A percentile compares a stretch with the other conserved stretches of the same genome.
phyloP scores from a whole-genome alignment of 2,113 vertebrate genomes.

The Spheniscus mendiculus region DNA sequence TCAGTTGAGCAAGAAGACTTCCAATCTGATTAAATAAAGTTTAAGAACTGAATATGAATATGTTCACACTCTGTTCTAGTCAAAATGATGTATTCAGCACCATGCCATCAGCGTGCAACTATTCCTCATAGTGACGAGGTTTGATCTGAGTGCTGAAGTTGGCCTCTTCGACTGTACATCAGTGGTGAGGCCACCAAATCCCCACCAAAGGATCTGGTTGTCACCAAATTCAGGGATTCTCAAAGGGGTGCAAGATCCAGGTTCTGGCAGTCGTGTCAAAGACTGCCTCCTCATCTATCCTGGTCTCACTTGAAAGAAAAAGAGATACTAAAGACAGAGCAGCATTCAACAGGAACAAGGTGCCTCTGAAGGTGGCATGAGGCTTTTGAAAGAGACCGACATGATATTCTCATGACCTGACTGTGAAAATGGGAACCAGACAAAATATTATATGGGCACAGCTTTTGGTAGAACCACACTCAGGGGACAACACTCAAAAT shows the following conservation, averaged over 20 bases:
- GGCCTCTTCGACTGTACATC: background rate
- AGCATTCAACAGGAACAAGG: background rate
- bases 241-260: background rate
- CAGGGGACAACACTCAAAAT: background rate
- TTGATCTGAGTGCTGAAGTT: background rate
- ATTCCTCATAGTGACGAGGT: rapidly evolving
- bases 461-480: background rate
- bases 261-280: background rate
- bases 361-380: background rate
- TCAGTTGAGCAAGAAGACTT: background rate
- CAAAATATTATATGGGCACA: background rate
- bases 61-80: background rate
- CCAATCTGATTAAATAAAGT: background rate
- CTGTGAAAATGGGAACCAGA: background rate
- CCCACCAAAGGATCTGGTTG: background rate
- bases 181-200: background rate
- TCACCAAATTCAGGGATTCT: background rate
- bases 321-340: background rate
- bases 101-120: rapidly evolving
- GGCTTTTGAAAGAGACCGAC: background rate
- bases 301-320: background rate
- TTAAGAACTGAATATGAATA: background rate
- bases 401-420: background rate
- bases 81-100: rapidly evolving
- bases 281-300: background rate